phyloP scores from a whole-genome alignment of 2,888 invertebrate species.

The Altica lythri region DNA sequence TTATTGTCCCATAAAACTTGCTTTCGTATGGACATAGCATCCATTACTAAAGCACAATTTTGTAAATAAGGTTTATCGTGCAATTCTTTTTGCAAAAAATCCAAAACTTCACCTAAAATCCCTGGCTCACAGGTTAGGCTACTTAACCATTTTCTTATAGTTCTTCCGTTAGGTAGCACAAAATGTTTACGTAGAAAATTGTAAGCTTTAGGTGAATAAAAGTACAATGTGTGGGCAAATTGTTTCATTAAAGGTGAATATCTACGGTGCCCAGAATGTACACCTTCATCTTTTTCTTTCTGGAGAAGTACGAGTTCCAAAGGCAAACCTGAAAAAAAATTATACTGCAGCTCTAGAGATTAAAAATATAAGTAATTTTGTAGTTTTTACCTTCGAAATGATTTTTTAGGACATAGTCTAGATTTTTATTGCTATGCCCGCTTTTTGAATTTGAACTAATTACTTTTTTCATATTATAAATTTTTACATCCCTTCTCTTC shows the following conservation, averaged over 20 bases:
- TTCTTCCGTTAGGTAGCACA: too few species aligned
- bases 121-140: too few species aligned
- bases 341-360: too few species aligned
- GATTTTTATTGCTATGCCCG: constrained; percentile 26
- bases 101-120: too few species aligned
- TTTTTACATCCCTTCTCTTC: constrained; percentile 12
- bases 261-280: constrained; percentile 4
- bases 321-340: constrained; percentile 30
- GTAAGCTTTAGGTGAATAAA: too few species aligned
- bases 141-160: too few species aligned
- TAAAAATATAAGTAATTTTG: too few species aligned
- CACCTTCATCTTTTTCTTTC: constrained; percentile 9
- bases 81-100: too few species aligned
- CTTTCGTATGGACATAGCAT: too few species aligned
- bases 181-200: constrained; percentile 34
- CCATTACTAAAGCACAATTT: too few species aligned
- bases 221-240: constrained; percentile 33
- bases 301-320: constrained; percentile 26
- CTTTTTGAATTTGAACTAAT: too few species aligned
- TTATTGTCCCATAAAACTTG: not conserved
- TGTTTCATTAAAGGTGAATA: constrained; percentile 33
- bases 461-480: constrained; percentile 26
- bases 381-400: constrained; percentile 29
- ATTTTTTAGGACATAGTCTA: constrained; percentile 27
- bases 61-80: too few species aligned